phyloP scores from a whole-genome alignment of 2,113 vertebrate genomes.

The Elephas maximus region DNA sequence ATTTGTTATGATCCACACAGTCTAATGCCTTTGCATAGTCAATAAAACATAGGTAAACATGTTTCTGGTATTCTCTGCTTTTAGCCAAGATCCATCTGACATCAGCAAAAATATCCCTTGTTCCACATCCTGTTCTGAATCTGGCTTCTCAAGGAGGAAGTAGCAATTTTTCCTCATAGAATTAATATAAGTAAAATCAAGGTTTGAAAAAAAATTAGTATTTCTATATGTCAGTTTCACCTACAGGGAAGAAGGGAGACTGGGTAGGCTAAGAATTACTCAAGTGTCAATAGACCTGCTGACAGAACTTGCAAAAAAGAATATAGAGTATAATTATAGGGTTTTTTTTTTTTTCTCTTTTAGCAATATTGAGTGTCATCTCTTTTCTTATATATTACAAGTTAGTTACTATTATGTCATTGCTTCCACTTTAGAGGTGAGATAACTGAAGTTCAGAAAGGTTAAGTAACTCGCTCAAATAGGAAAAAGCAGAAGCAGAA shows the following conservation, averaged over 20 bases:
- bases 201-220: background rate
- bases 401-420: background rate
- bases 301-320: background rate
- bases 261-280: background rate
- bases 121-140: no score
- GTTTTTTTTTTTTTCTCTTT: background rate
- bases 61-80: no score
- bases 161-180: constrained; percentile 16
- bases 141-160: background rate
- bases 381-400: background rate
- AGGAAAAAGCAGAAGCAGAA: background rate
- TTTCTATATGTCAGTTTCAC: constrained; percentile 20
- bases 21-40: no score
- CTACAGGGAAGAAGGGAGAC: background rate
- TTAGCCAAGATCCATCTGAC: no score
- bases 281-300: background rate
- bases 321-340: background rate
- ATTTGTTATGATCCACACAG: no score
- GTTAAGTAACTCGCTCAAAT: background rate
- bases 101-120: no score
- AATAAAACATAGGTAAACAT: no score
- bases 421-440: background rate
- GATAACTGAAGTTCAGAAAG: background rate
- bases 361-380: background rate
- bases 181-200: constrained; percentile 38